These are phyloP conservation scores for Camelus dromedarius DNA, from an alignment of 2,113 vertebrate genomes.

Conservation along the genomic window DNA sequence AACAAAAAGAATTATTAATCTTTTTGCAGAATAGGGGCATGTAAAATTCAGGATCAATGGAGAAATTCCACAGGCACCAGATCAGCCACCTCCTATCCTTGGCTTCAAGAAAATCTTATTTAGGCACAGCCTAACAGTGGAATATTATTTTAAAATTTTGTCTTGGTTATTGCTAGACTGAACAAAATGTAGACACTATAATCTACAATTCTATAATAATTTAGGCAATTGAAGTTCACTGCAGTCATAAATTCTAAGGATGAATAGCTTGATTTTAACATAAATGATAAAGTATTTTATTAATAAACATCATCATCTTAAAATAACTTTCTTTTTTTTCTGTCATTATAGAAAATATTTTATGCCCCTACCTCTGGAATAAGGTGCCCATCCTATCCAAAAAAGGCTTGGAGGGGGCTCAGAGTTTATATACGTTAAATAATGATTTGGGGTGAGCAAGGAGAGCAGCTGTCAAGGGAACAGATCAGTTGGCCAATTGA, in stretches of 20 bases:
- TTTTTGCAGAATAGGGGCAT: background rate
- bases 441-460: background rate
- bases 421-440: conserved; percentile 50
- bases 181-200: background rate
- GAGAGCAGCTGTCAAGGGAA: conserved; percentile 58
- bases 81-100: background rate
- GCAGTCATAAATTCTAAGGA: background rate
- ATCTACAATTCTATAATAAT: background rate
- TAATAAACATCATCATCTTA: background rate
- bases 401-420: background rate
- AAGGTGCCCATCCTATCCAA: background rate
- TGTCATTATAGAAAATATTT: background rate
- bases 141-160: background rate
- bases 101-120: background rate
- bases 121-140: background rate
- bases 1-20: background rate
- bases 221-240: background rate
- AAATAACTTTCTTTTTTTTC: conserved; percentile 27
- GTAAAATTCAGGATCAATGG: background rate
- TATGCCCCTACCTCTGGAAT: background rate
- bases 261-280: background rate
- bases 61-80: background rate
- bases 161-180: background rate
- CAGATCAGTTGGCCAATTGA: conserved; percentile 87
- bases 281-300: background rate